These are phyloP conservation scores for Remorina albescens DNA, from an alignment of 2,797 vertebrate genomes.

Conservation along the genomic window DNA sequence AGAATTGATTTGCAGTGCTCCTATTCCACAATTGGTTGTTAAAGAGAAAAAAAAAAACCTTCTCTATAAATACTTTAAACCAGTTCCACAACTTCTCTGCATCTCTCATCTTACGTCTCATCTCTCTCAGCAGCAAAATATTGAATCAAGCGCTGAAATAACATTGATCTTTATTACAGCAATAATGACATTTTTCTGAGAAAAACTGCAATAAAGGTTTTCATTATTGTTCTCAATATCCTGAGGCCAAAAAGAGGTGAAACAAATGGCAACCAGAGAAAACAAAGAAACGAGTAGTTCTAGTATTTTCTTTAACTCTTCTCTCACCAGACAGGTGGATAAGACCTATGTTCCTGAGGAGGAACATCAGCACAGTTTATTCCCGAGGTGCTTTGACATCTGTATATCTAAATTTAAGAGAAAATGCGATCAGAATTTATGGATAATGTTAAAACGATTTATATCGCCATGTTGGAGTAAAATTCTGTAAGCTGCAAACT, in stretches of 20 bases:
- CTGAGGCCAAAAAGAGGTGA: constrained; percentile 8
- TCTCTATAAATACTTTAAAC: constrained; percentile 41
- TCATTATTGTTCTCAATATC: constrained; percentile 30
- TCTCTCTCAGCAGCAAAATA: constrained; percentile 35
- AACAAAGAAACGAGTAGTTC: neutral
- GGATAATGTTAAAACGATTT: neutral
- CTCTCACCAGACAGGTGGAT: neutral
- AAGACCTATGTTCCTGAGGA: neutral
- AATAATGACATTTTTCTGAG: constrained; percentile 32
- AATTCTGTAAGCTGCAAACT: neutral
- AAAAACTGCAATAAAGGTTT: constrained; percentile 16
- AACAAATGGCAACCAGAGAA: constrained; percentile 21
- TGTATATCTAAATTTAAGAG: neutral
- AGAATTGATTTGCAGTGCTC: constrained; percentile 50
- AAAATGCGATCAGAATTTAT: neutral
- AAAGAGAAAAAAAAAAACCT: neutral
- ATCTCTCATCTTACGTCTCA: constrained; percentile 35
- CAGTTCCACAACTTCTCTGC: constrained; percentile 18
- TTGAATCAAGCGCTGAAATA: constrained; percentile 35
- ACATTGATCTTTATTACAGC: constrained; percentile 35
- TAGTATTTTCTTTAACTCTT: constrained; percentile 13
- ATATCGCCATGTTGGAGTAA: neutral
- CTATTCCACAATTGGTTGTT: constrained; percentile 15
- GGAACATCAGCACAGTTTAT: neutral
- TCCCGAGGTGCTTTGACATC: neutral